Evolutionary conservation across 2,113 vertebrate species (phyloP), one percentile per base, ranked within the genome.

Genomic region (Oceanites oceanicus): DNA sequence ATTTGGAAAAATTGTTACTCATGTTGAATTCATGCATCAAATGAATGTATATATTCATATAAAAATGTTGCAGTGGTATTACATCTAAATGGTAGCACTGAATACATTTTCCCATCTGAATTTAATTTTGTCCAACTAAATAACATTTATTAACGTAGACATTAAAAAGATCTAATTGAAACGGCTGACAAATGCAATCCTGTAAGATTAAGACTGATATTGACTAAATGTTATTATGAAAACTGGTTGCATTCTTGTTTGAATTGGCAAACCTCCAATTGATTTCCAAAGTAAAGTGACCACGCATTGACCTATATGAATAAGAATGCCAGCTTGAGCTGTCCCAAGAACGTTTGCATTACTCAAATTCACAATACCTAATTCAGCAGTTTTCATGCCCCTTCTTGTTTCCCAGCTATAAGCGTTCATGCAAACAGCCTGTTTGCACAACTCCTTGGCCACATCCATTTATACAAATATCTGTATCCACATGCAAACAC

Each of bases 141-240:
- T 44, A 58, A 34, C 16, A 30, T 88, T 93, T 42, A 96, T 92
- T 86, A 81, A 72, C 1, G 6, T 55, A 49, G 91, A 84, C 65
- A 53, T 86, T 81, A 78, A 63, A 75, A 75, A 42, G 49, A 44
- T 52, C 75, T 90, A 92, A 92, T 71, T 88, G 65, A 93, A 89
- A 68, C 30, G 88, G 74, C 71, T 90, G 90, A 53, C 92, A 96
- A 77, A 88, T 34, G 27, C 63, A 86, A 58, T 91, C 27, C 61
- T 84, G 40, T 32, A n/a, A 78, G 38, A 92, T 72, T 44, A 71
- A 92, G 82, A 63, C 26, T 63, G 92, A 89, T 52, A 45, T 7
- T 2, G 8, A 40, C 65, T n/a, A 49, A 67, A 86, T 2, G 49
- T 49, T 83, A 26, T 71, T 50, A 84, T 30, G 47, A 55, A 77